Evolutionary conservation across 2,888 invertebrate genomes (phyloP).

Genomic region (Bimastos eiseni): DNA sequence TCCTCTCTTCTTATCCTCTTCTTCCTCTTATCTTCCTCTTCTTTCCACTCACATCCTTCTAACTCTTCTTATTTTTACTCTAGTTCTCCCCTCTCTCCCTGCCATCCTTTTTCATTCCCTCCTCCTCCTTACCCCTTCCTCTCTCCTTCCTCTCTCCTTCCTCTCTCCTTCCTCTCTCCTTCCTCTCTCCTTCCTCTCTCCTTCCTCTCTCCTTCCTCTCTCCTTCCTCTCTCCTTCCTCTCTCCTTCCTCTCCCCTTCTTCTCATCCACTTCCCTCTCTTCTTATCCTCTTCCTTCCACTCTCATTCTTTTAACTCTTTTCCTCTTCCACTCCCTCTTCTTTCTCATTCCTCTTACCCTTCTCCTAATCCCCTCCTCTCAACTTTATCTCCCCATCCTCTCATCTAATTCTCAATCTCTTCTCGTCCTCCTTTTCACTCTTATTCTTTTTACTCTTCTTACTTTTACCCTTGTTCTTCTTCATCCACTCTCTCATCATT

Average conservation of each 20-base stretch:
- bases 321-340: background rate
- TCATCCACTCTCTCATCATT: background rate
- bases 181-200: background rate
- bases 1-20: too few species aligned
- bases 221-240: background rate
- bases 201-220: background rate
- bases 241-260: background rate
- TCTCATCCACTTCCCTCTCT: background rate
- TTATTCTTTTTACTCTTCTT: background rate
- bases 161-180: too few species aligned
- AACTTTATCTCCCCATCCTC: background rate
- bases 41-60: too few species aligned
- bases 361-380: background rate
- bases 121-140: background rate
- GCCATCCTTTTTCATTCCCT: too few species aligned
- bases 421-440: background rate
- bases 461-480: background rate
- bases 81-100: too few species aligned
- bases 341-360: background rate
- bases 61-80: too few species aligned
- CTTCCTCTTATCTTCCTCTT: too few species aligned
- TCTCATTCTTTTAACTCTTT: background rate
- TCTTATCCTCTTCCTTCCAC: background rate
- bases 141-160: background rate
- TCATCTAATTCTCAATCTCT: background rate